A percentile compares a stretch with the other conserved stretches of the same genome.
phyloP scores from a whole-genome alignment of 2,113 vertebrate genomes.

The Microtus pennsylvanicus region DNA sequence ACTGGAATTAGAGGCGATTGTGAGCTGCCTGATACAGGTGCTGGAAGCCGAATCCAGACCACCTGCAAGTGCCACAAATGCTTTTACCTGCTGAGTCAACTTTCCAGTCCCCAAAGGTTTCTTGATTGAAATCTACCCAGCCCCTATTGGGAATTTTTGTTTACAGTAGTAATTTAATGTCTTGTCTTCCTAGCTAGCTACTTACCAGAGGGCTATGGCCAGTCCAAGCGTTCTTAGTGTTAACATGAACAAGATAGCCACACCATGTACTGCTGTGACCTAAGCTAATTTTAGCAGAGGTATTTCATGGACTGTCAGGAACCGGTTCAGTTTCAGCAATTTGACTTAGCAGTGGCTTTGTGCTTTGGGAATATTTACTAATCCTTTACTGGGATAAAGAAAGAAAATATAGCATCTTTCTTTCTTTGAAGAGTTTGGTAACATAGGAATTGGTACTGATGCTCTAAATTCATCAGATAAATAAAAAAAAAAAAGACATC shows the following conservation, averaged over 20 bases:
- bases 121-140: not conserved
- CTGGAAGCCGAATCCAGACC: not conserved
- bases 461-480: not conserved
- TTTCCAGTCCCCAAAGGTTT: not conserved
- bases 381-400: not conserved
- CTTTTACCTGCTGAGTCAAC: not conserved
- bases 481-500: not conserved
- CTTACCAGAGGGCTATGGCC: constrained; percentile 64
- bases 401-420: constrained; percentile 32
- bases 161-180: not conserved
- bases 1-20: not conserved
- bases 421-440: constrained; percentile 18
- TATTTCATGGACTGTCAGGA: constrained; percentile 47
- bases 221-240: constrained; percentile 78
- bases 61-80: not conserved
- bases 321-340: not conserved
- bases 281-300: constrained; percentile 86
- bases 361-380: not conserved
- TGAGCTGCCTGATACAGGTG: no score
- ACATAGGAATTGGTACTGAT: not conserved
- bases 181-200: constrained; percentile 4
- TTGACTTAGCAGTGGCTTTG: not conserved
- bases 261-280: constrained; percentile 70
- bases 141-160: not conserved
- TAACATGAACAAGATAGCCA: constrained; percentile 81